These are phyloP conservation scores for Zaprionus capensis DNA, from an alignment of 1,140 invertebrate genomes.

Conservation along the genomic window DNA sequence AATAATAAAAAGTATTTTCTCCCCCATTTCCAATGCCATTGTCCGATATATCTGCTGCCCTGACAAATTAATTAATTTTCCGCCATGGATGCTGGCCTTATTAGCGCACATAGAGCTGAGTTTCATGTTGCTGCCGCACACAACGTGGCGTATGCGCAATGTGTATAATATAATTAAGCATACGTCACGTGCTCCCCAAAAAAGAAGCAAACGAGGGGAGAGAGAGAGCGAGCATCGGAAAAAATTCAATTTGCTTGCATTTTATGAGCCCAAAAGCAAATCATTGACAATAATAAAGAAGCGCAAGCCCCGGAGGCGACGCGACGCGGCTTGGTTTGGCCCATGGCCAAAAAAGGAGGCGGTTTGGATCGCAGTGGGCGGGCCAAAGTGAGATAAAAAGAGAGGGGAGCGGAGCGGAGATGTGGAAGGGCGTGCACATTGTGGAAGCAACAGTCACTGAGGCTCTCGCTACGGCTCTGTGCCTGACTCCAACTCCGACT, in stretches of 20 bases:
- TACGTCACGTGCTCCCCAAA: slow-evolving; percentile 44
- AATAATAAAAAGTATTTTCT: neutral
- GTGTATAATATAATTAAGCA: slow-evolving; percentile 47
- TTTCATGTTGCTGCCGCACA: neutral
- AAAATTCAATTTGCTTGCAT: slow-evolving; percentile 75
- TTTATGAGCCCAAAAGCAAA: slow-evolving; percentile 77
- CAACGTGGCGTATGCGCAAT: slow-evolving; percentile 40
- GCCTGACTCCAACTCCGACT: neutral
- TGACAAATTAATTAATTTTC: slow-evolving; percentile 8
- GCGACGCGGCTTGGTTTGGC: slow-evolving; percentile 21
- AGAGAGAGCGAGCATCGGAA: slow-evolving; percentile 33
- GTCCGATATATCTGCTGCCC: neutral
- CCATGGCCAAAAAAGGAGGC: slow-evolving; percentile 19
- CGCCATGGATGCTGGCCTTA: slow-evolving; percentile 1
- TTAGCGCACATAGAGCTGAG: neutral
- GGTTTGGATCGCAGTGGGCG: slow-evolving; percentile 1
- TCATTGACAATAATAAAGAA: slow-evolving; percentile 77
- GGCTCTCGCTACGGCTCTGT: neutral
- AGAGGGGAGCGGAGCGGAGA: neutral
- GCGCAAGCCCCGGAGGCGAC: slow-evolving; percentile 24
- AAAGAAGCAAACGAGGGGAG: neutral
- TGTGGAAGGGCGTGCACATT: neutral
- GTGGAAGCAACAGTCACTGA: slow-evolving; percentile 59
- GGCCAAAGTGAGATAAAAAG: neutral
- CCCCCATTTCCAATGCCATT: neutral